Evolutionary conservation across 1,140 invertebrate species (phyloP).

Genomic region (Drosophila serrata): DNA sequence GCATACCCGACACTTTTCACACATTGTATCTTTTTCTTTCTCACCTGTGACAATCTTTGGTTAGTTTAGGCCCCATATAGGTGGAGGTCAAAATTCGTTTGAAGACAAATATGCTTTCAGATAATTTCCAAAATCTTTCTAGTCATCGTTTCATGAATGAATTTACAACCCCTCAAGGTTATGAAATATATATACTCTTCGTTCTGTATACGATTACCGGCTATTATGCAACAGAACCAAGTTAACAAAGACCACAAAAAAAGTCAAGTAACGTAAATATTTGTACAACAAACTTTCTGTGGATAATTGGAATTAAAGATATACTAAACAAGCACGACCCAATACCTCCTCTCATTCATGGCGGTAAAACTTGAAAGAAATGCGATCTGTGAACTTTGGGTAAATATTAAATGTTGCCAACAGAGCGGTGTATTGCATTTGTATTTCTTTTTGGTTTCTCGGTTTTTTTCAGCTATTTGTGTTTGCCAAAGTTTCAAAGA

Average conservation of each 20-base stretch:
- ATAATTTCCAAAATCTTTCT: conserved; percentile 30
- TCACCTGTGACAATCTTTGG: conserved; percentile 14
- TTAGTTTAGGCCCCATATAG: conserved; percentile 18
- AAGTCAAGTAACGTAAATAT: conserved; percentile 33
- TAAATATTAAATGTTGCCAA: conserved; percentile 59
- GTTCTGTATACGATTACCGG: conserved; percentile 14
- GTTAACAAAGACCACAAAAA: neutral
- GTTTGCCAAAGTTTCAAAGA: conserved; percentile 67
- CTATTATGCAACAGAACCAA: conserved; percentile 35
- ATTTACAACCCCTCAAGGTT: conserved; percentile 43
- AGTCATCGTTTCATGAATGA: conserved; percentile 57
- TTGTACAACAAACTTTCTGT: conserved; percentile 41
- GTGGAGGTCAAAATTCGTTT: conserved; percentile 29
- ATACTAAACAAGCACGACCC: conserved; percentile 59
- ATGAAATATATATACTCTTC: conserved; percentile 22
- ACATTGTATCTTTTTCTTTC: conserved; percentile 38
- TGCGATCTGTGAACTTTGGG: conserved; percentile 66
- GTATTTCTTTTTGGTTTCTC: conserved; percentile 27
- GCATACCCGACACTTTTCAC: conserved; percentile 73
- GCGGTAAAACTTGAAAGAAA: conserved; percentile 68
- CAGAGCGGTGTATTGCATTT: conserved; percentile 17
- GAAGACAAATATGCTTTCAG: conserved; percentile 37
- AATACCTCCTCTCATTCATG: conserved; percentile 32
- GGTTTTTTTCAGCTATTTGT: conserved; percentile 62
- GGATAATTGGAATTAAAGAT: conserved; percentile 82